Evolutionary conservation across 2,113 vertebrate genomes (phyloP), one percentile per base, ranked within the genome.

Genomic region (Crotalus tigris): DNA sequence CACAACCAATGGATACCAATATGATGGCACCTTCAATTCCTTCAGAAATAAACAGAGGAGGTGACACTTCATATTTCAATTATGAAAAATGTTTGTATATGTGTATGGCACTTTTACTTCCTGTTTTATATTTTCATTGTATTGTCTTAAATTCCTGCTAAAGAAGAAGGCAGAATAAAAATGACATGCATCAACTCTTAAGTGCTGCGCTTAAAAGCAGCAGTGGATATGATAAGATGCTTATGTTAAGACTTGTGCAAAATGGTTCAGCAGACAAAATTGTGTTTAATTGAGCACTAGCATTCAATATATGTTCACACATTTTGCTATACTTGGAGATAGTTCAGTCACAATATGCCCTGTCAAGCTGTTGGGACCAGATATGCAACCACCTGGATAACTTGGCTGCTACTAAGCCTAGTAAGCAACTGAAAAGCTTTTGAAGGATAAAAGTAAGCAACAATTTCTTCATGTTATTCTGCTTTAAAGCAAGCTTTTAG

Each of bases 1-100:
- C 99, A 69, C 99, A 99, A 96, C 99, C 99, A 21, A 99, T 99
- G 99, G 99, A 99, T 96, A 99, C 99, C 92, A 99, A 98, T 94
- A 98, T 99, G 97, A 97, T 99, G 98, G 98, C 96, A 23, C 99
- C 99, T 1, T 92, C 98, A 12, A 96, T 99, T 96, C 98, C 98
- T 61, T 94, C 98, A 12, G 98, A 99, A 85, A 96, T 98, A 96
- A 99, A 96, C 97, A 99, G 98, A 97, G 96, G 98, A 98, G 99
- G 99, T 94, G 88, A 90, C 53, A 39, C 5, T 44, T 93, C 15
- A 29, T 44, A 53, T 75, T 81, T 81, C 33, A 81, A 9, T 44
- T 81, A 44, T 44, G 75, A 39, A 81, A 44, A 81, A 81, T 81
- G 75, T 23, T 39, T 51, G 5, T 3, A 29, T 64, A 29, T 69